Percentiles rank a stretch among this genome's conserved stretches.
These are phyloP conservation scores for Elanoides forficatus DNA, from an alignment of 2,113 vertebrate species.

Conservation along the genomic window DNA sequence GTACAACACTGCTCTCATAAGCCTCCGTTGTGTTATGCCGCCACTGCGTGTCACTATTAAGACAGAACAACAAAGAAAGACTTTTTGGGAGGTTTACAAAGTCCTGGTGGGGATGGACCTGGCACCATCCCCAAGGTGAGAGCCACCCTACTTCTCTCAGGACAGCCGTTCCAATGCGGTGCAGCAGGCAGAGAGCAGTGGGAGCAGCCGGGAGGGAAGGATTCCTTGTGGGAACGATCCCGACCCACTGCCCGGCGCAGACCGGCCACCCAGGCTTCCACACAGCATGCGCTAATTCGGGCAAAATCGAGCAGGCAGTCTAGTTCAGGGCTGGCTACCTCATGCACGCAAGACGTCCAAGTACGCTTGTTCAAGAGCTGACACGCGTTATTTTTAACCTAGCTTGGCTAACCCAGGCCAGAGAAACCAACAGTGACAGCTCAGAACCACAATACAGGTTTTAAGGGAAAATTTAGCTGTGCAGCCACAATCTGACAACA, in stretches of 20 bases:
- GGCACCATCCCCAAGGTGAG: background rate
- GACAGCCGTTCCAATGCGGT: accelerated
- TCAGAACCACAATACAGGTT: background rate
- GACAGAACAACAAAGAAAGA: background rate
- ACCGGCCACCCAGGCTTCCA: background rate
- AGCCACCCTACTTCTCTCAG: background rate
- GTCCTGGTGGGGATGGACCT: background rate
- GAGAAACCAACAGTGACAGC: background rate
- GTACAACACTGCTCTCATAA: background rate
- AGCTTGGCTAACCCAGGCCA: background rate
- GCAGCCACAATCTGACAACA: background rate
- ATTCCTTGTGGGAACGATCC: background rate
- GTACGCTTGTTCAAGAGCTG: background rate
- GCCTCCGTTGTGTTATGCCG: background rate
- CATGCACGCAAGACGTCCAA: accelerated
- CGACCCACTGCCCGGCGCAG: background rate
- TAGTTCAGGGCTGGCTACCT: background rate
- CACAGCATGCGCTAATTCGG: background rate
- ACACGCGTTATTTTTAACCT: background rate
- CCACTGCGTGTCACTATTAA: slow-evolving; percentile 45
- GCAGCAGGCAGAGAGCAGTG: background rate
- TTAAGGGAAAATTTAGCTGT: background rate
- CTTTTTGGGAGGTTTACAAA: background rate
- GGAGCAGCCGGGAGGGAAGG: background rate
- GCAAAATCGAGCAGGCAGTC: background rate